Base-by-base conservation (phyloP, 2,888 invertebrate species). In the Drosophila pegasa region DNA sequence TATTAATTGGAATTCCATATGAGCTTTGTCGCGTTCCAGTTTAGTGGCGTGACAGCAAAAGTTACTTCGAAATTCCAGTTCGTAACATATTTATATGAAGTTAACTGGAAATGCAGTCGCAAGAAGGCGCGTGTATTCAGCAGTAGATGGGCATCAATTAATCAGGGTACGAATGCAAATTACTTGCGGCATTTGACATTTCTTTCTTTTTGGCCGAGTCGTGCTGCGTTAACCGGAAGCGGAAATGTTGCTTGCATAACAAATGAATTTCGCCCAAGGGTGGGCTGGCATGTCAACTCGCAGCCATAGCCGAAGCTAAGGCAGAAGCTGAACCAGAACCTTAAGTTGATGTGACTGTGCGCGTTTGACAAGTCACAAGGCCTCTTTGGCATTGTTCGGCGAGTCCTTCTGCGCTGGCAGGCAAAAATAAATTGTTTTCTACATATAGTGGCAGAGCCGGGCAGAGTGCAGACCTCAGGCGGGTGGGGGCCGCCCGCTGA, bases 161-260 rank as follows among this genome's bases (percentile, higher is more conserved):
- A 89, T 89, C 88, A 89, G 86, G 72, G 38, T 18, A 67, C 70
- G 66, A 89, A 89, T 89, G 90, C 79, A 89, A 89, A 89, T 89
- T 88, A 78, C 78, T 86, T 83, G 66, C 67, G 74, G 67, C 61
- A 83, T 74, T 86, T 82, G 86, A 86, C 82, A 72, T 72, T 80
- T 72, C 61, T 52, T 61, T 57, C 47, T 48, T 43, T 62, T 37
- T 33, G 63, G n/a, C 41, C 25, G 56, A 8, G 67, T 70, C 76
- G 76, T 66, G 75, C 82, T 81, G 85, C 85, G 76, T 78, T 85
- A 84, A 89, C 86, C 89, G 89, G 90, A 90, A 90, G 77, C 89
- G 90, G 89, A 90, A 90, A 90, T 89, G 90, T 88, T 80, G 83
- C 83, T 84, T 90, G 90, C 84, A 90, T 90, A 90, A 90, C 88